A percentile compares a stretch with the other conserved stretches of the same genome.
phyloP scores from a whole-genome alignment of 1,140 invertebrate genomes.

The Sarcophaga bullata region DNA sequence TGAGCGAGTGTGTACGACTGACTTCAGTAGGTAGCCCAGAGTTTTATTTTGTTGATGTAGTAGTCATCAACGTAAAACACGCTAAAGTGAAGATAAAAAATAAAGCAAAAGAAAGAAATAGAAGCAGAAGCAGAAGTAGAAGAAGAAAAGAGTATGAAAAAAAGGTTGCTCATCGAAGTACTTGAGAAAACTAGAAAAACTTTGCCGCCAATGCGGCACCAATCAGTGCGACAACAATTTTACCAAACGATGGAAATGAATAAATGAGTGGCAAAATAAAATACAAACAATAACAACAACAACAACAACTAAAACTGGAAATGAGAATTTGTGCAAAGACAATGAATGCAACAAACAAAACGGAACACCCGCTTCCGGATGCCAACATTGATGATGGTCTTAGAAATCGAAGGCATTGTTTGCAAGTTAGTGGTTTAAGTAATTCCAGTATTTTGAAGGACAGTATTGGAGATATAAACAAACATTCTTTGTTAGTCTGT shows the following conservation, averaged over 20 bases:
- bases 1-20: background rate
- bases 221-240: conserved; percentile 43
- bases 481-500: too few species aligned
- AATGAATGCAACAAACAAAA: conserved; percentile 28
- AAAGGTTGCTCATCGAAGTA: conserved; percentile 38
- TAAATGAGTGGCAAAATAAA: conserved; percentile 19
- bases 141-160: conserved; percentile 13
- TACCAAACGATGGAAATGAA: conserved; percentile 35
- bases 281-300: background rate
- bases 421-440: background rate
- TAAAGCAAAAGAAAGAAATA: background rate
- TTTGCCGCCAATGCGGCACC: conserved; percentile 46
- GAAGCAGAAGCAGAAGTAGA: background rate
- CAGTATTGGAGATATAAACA: too few species aligned
- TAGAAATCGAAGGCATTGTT: background rate
- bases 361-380: conserved; percentile 27
- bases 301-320: background rate
- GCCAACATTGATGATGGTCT: background rate
- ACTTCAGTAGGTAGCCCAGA: background rate
- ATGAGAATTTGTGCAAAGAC: background rate
- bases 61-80: background rate
- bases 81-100: background rate
- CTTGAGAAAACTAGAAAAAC: conserved; percentile 43
- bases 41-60: background rate
- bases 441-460: too few species aligned